phyloP scores from a whole-genome alignment of 2,888 invertebrate genomes.

The Eledone cirrhosa region DNA sequence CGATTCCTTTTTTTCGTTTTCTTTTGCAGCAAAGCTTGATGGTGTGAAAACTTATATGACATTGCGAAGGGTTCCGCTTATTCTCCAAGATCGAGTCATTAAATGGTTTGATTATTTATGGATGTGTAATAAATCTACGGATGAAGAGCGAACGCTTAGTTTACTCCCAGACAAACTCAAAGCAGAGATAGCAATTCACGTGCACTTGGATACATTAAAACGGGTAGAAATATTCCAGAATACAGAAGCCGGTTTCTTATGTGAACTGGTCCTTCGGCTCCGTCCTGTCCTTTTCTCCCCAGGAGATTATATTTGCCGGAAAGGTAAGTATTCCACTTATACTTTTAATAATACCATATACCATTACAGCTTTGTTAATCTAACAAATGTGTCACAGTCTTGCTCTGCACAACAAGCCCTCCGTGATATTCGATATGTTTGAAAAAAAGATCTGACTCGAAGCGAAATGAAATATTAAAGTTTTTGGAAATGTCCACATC shows the following conservation, averaged over 20 bases:
- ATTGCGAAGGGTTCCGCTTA: conserved; percentile 92
- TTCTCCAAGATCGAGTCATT: conserved; percentile 96
- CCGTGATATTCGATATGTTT: no score
- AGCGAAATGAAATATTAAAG: no score
- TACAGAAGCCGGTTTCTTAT: conserved; percentile 98
- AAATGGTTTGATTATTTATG: conserved; percentile 99
- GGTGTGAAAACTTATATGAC: conserved; percentile 99
- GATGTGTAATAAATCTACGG: conserved; percentile 98
- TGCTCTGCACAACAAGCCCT: no score
- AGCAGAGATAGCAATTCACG: conserved; percentile 99
- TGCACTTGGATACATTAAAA: conserved; percentile 96
- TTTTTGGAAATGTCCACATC: no score
- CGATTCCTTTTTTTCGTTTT: conserved; percentile 8
- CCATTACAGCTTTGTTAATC: no score
- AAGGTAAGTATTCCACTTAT: conserved; percentile 81
- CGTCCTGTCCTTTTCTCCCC: conserved; percentile 97
- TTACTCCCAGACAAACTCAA: conserved; percentile 84
- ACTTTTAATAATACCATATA: no score
- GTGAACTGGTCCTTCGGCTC: conserved; percentile 92
- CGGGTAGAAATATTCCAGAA: conserved; percentile 96
- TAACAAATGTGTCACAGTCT: no score
- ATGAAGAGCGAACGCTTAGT: conserved; percentile 81
- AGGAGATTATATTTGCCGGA: conserved; percentile 97
- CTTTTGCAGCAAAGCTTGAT: conserved; percentile 90
- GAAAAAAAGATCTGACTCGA: no score